Evolutionary conservation across 2,888 invertebrate genomes (phyloP), one percentile per base, ranked within the genome.

Genomic region (Oligia strigilis): DNA sequence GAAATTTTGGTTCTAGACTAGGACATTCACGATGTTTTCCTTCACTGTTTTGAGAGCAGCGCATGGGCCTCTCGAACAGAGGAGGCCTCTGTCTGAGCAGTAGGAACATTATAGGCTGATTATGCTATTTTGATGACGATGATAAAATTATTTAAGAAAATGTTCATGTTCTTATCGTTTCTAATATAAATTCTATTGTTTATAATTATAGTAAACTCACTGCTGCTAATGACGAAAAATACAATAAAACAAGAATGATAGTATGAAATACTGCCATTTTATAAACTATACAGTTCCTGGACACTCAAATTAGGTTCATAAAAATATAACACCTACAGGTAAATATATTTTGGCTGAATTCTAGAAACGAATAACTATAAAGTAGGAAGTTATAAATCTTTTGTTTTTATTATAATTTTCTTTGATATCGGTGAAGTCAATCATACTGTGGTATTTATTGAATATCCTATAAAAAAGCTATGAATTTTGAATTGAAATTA

Each of bases 361-460:
- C 60, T 62, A 78, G 29, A 85, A 86, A 78, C 75, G 11, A 80
- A 85, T 85, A 85, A 80, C 78, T 75, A 78, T 87, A 80, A 76
- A 82, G 52, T 43, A 46, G 65, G 46, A 66, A 60, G 65, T 65
- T 64, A 70, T 87, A 81, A 87, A 87, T 84, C 40, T 72, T 82
- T 65, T 58, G 58, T 46, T 83, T 77, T 83, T 72, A 75, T 71
- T 71, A 65, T 13, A 29, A 72, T 71, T 72, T 78, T 67, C 17
- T 23, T 58, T 66, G 72, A 60, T 80, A 85, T 67, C 66, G 69
- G 36, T 3, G n/a, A 74, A 55, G 60, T 69, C 52, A 55, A 52
- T 62, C 13, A 71, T 70, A 46, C 4, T 73, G 9, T 52, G 11
- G 9, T 55, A n/a, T 36, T 52, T 1, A 52, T 23, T 49, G 75